phyloP scores from a whole-genome alignment of 2,888 invertebrate genomes.

The Cephus pygmeus region DNA sequence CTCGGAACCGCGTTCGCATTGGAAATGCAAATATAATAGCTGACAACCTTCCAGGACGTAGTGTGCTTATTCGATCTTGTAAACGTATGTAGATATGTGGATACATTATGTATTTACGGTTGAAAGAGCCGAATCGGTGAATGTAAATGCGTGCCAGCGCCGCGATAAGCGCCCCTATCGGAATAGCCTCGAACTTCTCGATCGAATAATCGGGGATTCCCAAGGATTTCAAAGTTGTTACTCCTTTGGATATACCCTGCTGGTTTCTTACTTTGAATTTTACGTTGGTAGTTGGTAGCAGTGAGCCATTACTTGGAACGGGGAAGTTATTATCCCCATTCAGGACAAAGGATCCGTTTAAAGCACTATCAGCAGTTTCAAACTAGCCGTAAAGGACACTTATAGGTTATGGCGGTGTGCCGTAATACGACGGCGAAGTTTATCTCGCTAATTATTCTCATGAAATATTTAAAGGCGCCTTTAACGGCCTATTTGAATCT shows the following conservation, averaged over 20 bases:
- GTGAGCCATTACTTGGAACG: not conserved
- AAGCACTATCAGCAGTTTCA: not conserved
- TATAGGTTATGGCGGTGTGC: not conserved
- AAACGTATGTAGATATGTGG: too few species aligned
- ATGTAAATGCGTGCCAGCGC: not conserved
- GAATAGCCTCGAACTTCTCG: too few species aligned
- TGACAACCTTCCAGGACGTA: too few species aligned
- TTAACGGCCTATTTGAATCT: slow-evolving; percentile 1
- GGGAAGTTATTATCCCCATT: not conserved
- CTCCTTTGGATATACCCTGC: too few species aligned
- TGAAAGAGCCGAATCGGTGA: too few species aligned
- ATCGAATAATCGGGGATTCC: too few species aligned
- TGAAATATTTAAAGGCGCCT: slow-evolving; percentile 1
- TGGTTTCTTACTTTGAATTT: not conserved
- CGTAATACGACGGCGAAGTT: not conserved
- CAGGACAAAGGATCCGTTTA: not conserved
- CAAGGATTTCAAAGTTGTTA: too few species aligned
- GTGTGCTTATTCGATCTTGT: too few species aligned
- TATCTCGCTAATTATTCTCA: not conserved
- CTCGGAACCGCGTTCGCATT: too few species aligned
- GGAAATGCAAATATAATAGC: too few species aligned
- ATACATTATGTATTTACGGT: too few species aligned
- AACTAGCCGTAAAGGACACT: not conserved
- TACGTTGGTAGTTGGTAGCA: not conserved
- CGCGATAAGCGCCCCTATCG: too few species aligned